These are phyloP conservation scores for Stenopsyche tienmushanensis DNA, from an alignment of 1,140 invertebrate species.

Conservation along the genomic window DNA sequence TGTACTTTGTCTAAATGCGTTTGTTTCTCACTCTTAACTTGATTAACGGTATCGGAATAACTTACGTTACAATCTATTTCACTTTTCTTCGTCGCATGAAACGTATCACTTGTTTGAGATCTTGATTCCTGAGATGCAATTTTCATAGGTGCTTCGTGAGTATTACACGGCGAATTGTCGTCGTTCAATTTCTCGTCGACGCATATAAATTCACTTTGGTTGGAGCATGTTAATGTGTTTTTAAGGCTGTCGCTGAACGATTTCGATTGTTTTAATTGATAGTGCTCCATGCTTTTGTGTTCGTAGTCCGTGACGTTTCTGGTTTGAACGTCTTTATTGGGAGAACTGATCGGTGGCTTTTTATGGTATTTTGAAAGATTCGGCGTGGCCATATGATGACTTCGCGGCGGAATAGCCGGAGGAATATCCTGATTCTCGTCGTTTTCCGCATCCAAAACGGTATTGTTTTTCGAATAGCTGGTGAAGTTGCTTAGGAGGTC, in stretches of 20 bases:
- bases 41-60: neutral
- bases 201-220: neutral
- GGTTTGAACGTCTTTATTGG: conserved; percentile 6
- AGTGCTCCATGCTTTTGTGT: conserved; percentile 36
- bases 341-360: conserved; percentile 1
- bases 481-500: conserved; percentile 53
- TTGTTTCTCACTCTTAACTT: conserved; percentile 1
- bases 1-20: neutral
- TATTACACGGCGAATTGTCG: neutral
- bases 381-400: conserved; percentile 15
- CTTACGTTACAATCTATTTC: neutral
- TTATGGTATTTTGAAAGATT: conserved; percentile 8
- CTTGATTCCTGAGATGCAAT: conserved; percentile 12
- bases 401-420: conserved; percentile 51
- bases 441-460: neutral
- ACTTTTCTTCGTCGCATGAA: neutral
- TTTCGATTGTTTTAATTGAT: conserved; percentile 24
- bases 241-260: conserved; percentile 1
- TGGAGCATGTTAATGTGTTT: conserved; percentile 13
- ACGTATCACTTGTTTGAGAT: conserved; percentile 10
- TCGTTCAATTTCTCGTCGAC: neutral
- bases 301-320: conserved; percentile 6
- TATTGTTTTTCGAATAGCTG: conserved; percentile 43
- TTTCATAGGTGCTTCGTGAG: neutral
- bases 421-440: conserved; percentile 44